phyloP scores from a whole-genome alignment of 2,113 vertebrate species.

The Silurus meridionalis region DNA sequence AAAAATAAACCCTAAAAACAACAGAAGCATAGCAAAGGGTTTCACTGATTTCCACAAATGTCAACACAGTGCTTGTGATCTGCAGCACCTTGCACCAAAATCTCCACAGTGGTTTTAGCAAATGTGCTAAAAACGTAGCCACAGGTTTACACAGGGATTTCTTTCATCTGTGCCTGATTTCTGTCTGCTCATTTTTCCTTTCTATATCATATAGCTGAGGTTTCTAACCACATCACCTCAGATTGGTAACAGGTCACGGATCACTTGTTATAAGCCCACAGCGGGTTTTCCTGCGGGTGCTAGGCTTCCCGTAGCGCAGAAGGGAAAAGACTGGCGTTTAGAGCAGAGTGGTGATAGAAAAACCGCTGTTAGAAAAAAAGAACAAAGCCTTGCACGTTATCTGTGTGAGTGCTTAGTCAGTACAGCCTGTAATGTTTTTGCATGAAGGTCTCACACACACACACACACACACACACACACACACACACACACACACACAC shows the following conservation, averaged over 20 bases:
- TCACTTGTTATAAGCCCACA: background rate
- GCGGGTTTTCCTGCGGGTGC: background rate
- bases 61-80: background rate
- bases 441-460: slow-evolving; percentile 19
- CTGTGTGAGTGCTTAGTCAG: background rate
- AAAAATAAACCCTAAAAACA: background rate
- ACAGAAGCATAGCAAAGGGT: background rate
- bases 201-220: background rate
- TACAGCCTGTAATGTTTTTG: background rate
- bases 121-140: background rate
- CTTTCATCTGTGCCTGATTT: background rate
- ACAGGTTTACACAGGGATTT: background rate
- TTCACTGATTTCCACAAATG: background rate
- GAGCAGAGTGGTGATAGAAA: background rate
- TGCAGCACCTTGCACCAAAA: background rate
- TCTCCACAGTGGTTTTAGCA: background rate
- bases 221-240: background rate
- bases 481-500: background rate
- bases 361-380: background rate
- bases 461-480: slow-evolving; percentile 43
- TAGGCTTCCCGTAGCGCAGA: background rate
- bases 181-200: background rate
- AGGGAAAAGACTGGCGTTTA: background rate
- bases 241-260: background rate
- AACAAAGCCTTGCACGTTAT: background rate